A percentile compares a stretch with the other conserved stretches of the same genome.
Evolutionary conservation across 2,113 vertebrate species (phyloP).

Genomic region (Lota lota): DNA sequence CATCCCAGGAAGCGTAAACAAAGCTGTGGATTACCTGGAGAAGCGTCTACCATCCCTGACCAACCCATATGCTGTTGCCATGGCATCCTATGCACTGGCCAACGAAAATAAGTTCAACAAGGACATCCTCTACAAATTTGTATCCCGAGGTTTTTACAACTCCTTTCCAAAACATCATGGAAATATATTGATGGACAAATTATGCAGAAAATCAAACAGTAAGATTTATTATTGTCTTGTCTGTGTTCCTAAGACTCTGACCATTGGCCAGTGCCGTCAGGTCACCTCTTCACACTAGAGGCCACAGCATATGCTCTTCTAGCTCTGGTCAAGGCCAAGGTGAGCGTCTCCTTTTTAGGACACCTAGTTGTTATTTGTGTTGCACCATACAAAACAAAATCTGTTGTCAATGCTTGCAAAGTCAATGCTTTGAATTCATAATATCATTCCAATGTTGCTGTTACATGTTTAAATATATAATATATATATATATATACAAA

Average conservation of each 20-base stretch:
- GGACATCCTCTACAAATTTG: constrained; percentile 52
- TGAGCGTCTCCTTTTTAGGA: constrained; percentile 27
- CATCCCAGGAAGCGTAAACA: constrained; percentile 53
- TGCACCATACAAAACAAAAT: background rate
- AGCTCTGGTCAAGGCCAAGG: constrained; percentile 70
- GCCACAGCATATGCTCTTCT: constrained; percentile 86
- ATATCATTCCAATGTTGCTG: background rate
- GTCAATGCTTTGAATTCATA: background rate
- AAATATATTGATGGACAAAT: background rate
- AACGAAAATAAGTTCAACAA: constrained; percentile 49
- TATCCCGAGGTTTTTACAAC: constrained; percentile 67
- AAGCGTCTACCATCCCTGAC: constrained; percentile 55
- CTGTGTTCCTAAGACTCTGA: constrained; percentile 46
- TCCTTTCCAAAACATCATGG: background rate
- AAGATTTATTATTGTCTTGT: background rate
- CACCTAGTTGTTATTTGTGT: background rate
- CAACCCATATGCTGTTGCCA: constrained; percentile 81
- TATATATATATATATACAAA: background rate
- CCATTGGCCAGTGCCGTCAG: constrained; percentile 69
- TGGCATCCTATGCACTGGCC: constrained; percentile 82
- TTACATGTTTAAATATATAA: background rate
- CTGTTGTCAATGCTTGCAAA: background rate
- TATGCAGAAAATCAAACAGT: background rate
- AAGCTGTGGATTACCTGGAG: constrained; percentile 68
- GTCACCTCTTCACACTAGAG: constrained; percentile 76